Conservation (phyloP, 2,888 invertebrate species). For the Physocephala rufipes region DNA sequence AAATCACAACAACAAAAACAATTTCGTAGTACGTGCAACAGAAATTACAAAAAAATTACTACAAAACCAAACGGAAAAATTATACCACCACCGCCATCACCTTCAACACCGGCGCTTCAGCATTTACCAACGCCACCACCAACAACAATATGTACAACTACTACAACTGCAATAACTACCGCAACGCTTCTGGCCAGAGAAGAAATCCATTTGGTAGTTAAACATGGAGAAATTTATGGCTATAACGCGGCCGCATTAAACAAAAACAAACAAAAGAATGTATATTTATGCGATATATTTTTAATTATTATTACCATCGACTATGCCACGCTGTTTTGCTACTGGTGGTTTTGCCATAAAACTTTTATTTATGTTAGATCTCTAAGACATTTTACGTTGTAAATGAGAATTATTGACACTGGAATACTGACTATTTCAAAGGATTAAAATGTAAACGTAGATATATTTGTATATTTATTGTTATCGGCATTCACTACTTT, state of each 20-base stretch:
- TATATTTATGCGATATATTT: too few relatives aligned
- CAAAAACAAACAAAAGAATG: not conserved
- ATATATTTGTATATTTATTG: not conserved
- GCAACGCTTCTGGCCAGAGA: not conserved
- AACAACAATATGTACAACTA: not conserved
- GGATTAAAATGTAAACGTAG: constrained; percentile 15
- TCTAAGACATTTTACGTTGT: not conserved
- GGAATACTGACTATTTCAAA: constrained; percentile 20
- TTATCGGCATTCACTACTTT: not conserved
- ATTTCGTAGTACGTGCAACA: constrained; percentile 7
- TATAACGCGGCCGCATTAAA: not conserved
- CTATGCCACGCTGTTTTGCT: not conserved
- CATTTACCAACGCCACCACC: not conserved
- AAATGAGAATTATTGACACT: constrained; percentile 1
- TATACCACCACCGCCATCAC: not conserved
- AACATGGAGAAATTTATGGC: constrained; percentile 9
- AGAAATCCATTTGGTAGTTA: constrained; percentile 9
- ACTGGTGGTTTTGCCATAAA: not conserved
- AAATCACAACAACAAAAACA: not conserved
- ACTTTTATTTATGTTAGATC: not conserved
- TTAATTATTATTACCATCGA: too few relatives aligned
- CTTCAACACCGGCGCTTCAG: not conserved
- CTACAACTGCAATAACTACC: constrained; percentile 10
- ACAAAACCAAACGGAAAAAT: not conserved
- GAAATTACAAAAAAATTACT: not conserved